A percentile compares a stretch with the other conserved stretches of the same genome.
phyloP scores from a whole-genome alignment of 2,888 invertebrate species.

The Brenthis hecate region DNA sequence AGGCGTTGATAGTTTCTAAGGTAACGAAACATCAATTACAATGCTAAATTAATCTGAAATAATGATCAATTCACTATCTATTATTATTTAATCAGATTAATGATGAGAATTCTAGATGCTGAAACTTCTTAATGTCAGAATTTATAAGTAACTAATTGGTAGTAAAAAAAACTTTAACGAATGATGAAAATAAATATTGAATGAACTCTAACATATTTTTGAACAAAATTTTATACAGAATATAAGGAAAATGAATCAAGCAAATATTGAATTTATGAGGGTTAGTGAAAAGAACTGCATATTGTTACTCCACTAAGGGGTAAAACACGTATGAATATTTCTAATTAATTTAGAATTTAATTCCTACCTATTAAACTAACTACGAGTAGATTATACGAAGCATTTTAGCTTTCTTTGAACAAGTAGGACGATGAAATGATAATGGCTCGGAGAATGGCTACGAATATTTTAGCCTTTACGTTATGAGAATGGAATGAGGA shows the following conservation, averaged over 20 bases:
- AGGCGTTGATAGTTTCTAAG: conserved; percentile 90
- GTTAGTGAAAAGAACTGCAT: background rate
- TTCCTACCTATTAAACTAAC: background rate
- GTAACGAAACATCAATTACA: conserved; percentile 48
- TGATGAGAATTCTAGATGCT: no score
- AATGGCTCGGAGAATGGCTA: background rate
- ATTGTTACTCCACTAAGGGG: background rate
- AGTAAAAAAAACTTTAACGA: no score
- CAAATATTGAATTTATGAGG: background rate
- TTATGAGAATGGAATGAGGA: no score
- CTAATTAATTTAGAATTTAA: background rate
- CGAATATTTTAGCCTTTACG: background rate
- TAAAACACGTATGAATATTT: background rate
- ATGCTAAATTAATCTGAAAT: no score
- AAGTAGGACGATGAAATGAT: conserved; percentile 24
- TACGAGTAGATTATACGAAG: background rate
- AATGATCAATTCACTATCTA: no score
- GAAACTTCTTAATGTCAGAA: no score
- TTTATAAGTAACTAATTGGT: no score
- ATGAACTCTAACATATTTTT: no score
- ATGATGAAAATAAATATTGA: no score
- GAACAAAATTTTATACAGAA: no score
- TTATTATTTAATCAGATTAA: no score
- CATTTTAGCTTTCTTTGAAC: conserved; percentile 23
- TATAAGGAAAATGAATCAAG: no score